Conservation (phyloP, 2,888 invertebrate genomes). For the Eueremaeus valkanovi region DNA sequence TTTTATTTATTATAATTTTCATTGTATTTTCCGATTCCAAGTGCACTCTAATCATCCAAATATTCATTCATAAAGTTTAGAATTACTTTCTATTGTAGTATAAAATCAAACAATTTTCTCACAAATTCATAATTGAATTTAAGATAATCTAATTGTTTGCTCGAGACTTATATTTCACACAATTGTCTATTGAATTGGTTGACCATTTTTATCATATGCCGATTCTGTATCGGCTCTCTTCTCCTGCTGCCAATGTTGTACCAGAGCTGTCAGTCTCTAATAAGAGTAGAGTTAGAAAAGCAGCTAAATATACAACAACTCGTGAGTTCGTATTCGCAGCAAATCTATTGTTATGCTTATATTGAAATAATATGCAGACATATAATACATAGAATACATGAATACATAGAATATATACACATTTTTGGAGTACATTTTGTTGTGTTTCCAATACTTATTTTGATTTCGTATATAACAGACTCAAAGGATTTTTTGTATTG, state of each 20-base stretch:
- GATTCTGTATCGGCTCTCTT: no score
- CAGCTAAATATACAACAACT: constrained; percentile 35
- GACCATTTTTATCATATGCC: no score
- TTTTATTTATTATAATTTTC: no score
- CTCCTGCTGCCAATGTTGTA: no score
- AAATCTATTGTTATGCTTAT: constrained; percentile 33
- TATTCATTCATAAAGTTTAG: no score
- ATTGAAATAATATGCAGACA: neutral
- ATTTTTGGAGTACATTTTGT: constrained; percentile 23
- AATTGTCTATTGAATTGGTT: neutral
- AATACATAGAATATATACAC: neutral
- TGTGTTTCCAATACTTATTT: constrained; percentile 17
- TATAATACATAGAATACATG: neutral
- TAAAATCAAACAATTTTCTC: no score
- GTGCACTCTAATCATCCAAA: no score
- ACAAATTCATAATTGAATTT: neutral
- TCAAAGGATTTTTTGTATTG: constrained; percentile 26
- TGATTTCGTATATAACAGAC: constrained; percentile 14
- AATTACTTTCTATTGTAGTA: no score
- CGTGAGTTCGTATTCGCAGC: constrained; percentile 19
- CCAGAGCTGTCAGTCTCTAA: constrained; percentile 9
- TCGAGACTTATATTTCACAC: neutral
- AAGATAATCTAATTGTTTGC: neutral
- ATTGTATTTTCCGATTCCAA: no score
- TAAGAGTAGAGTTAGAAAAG: neutral